phyloP scores from a whole-genome alignment of 2,113 vertebrate species.

The Hypocryptadius cinnamomeus region DNA sequence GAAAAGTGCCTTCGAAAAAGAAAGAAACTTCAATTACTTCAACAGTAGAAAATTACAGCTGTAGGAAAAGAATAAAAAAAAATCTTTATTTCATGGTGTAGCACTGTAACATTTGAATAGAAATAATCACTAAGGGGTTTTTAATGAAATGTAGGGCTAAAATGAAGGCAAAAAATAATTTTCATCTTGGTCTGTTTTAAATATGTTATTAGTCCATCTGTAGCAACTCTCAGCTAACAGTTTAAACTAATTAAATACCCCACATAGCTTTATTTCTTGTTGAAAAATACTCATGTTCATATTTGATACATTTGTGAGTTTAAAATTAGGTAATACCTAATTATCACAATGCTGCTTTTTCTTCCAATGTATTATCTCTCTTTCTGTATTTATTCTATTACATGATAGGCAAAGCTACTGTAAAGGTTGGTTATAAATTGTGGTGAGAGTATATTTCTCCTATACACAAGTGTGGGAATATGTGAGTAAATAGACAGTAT shows the following conservation, averaged over 20 bases:
- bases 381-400: not conserved
- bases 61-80: not conserved
- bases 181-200: not conserved
- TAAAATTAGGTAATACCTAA: not conserved
- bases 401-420: not conserved
- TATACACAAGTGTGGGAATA: not conserved
- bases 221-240: not conserved
- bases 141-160: not conserved
- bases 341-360: not conserved
- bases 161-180: not conserved
- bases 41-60: conserved; percentile 6
- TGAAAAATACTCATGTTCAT: not conserved
- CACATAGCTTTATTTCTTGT: not conserved
- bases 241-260: not conserved
- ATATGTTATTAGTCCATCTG: not conserved
- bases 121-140: not conserved
- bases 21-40: not conserved
- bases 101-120: not conserved
- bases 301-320: not conserved
- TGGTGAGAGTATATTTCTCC: not conserved
- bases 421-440: not conserved
- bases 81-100: not conserved
- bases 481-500: not conserved
- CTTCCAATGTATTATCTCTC: not conserved
- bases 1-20: not conserved